Conservation (phyloP, 2,797 vertebrate genomes). For the Pygocentrus nattereri region DNA sequence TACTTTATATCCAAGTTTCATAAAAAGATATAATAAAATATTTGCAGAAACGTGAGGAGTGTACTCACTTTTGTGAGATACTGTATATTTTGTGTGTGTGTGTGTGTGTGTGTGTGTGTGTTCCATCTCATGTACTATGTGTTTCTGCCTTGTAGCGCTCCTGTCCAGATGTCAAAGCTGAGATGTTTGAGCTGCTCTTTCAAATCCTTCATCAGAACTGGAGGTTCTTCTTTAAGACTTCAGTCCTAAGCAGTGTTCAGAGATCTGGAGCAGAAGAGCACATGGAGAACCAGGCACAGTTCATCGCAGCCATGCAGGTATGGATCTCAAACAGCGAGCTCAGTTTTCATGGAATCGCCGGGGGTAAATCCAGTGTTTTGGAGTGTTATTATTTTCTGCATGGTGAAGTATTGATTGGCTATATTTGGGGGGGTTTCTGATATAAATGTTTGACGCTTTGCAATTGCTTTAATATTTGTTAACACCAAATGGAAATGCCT, state of each 20-base stretch:
- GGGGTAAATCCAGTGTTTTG: too few species aligned
- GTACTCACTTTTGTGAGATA: too few species aligned
- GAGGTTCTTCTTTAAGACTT: conserved; percentile 97
- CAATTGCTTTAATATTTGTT: not conserved
- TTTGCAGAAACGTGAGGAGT: too few species aligned
- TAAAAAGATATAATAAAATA: too few species aligned
- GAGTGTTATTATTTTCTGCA: not conserved
- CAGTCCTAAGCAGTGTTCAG: conserved; percentile 91
- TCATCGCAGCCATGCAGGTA: conserved; percentile 97
- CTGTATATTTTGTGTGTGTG: too few species aligned
- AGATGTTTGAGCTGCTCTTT: conserved; percentile 95
- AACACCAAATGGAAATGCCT: too few species aligned
- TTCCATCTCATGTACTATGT: not conserved
- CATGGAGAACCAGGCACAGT: conserved; percentile 97
- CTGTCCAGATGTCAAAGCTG: conserved; percentile 94
- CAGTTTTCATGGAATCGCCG: not conserved
- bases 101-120: too few species aligned
- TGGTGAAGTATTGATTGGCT: not conserved
- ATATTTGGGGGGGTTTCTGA: not conserved
- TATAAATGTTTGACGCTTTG: not conserved
- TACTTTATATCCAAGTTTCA: too few species aligned
- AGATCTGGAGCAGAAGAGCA: conserved; percentile 87
- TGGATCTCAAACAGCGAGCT: not conserved
- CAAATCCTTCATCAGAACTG: conserved; percentile 97
- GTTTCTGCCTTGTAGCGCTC: conserved; percentile 80